Evolutionary conservation across 1,140 invertebrate genomes (phyloP).

Genomic region (Nasonia vitripennis): DNA sequence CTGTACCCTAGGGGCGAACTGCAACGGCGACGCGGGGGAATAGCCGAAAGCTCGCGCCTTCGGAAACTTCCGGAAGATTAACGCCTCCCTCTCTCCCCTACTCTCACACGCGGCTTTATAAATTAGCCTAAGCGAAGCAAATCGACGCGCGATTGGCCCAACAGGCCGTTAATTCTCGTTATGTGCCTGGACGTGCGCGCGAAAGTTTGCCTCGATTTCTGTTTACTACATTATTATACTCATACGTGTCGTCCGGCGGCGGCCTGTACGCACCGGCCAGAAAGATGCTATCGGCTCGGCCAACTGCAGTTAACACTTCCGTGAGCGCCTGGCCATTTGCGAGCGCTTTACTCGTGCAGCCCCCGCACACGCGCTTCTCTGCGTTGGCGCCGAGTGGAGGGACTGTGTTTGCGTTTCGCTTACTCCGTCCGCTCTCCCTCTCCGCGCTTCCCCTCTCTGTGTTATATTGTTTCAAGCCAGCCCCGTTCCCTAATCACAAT

Average conservation of each 20-base stretch:
- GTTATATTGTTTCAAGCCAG: not conserved
- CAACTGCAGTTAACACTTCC: slow-evolving; percentile 17
- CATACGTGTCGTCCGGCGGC: too few species aligned
- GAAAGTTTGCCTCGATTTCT: not conserved
- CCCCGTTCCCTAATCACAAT: not conserved
- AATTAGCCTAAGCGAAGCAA: slow-evolving; percentile 12
- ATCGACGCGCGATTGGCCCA: slow-evolving; percentile 11
- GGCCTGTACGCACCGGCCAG: not conserved
- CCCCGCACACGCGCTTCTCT: too few species aligned
- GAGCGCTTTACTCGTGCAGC: not conserved
- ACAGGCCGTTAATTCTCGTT: not conserved
- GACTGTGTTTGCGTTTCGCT: not conserved
- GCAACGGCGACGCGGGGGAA: not conserved
- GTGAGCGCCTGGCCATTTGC: not conserved
- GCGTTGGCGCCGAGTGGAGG: too few species aligned
- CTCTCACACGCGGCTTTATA: slow-evolving; percentile 14
- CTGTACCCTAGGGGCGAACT: not conserved
- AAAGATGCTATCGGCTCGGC: not conserved
- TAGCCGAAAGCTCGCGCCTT: slow-evolving; percentile 43
- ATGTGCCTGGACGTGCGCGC: not conserved
- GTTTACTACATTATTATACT: slow-evolving; percentile 1
- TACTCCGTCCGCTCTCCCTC: not conserved
- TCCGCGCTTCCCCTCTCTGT: too few species aligned
- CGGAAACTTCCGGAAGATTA: slow-evolving; percentile 56
- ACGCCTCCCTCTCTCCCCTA: not conserved